Conservation (phyloP, 1,140 invertebrate genomes). For the Lanistes nyassanus region DNA sequence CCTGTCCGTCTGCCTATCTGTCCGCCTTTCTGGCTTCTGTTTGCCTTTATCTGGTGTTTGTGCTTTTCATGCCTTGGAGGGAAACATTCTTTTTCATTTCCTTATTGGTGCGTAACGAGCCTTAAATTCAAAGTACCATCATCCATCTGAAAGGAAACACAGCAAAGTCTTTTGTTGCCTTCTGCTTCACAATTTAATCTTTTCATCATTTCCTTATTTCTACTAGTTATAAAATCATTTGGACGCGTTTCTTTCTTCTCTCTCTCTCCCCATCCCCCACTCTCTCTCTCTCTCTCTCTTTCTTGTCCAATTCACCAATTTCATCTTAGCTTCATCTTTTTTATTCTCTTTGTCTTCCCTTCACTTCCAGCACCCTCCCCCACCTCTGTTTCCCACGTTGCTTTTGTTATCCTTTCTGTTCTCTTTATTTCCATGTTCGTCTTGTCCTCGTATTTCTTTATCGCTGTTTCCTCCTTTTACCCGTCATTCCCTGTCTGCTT, state of each 20-base stretch:
- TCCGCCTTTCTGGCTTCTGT: too few relatives aligned
- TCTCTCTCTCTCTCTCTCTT: neutral
- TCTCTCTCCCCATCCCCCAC: conserved; percentile 1
- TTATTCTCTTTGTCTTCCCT: neutral
- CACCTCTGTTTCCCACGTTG: neutral
- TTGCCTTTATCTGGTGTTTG: too few relatives aligned
- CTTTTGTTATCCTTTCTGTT: neutral
- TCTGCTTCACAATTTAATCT: too few relatives aligned
- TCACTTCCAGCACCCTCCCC: neutral
- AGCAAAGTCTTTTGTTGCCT: too few relatives aligned
- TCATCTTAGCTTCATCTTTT: neutral
- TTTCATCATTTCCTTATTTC: too few relatives aligned
- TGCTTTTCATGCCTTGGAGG: too few relatives aligned
- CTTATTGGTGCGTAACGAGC: too few relatives aligned
- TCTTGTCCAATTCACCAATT: neutral
- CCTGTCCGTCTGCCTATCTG: too few relatives aligned
- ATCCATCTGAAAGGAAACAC: too few relatives aligned
- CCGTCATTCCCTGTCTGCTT: neutral
- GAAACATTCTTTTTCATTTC: too few relatives aligned
- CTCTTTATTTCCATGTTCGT: neutral
- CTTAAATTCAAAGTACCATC: too few relatives aligned
- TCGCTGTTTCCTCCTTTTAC: neutral
- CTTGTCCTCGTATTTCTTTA: neutral
- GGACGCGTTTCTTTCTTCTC: neutral
- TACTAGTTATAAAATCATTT: too few relatives aligned